These are phyloP conservation scores for Ageneiosus marmoratus DNA, from an alignment of 2,113 vertebrate species.

Conservation along the genomic window DNA sequence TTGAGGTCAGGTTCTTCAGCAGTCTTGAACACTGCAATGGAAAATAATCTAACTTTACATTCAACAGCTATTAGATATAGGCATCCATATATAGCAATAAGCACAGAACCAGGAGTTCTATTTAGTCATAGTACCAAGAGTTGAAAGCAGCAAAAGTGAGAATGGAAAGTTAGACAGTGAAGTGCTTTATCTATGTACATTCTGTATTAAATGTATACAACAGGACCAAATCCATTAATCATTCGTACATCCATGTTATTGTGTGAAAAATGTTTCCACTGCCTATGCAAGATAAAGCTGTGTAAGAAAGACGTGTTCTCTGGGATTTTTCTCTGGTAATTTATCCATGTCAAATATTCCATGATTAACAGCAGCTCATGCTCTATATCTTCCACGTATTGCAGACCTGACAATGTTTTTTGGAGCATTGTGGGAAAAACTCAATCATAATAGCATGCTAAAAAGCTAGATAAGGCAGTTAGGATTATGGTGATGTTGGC, in stretches of 20 bases:
- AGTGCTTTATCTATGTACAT: neutral
- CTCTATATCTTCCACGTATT: neutral
- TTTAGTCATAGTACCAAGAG: neutral
- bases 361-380: slow-evolving; percentile 15
- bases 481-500: slow-evolving; percentile 4
- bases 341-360: slow-evolving; percentile 1
- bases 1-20: neutral
- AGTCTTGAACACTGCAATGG: neutral
- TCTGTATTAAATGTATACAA: neutral
- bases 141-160: neutral
- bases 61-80: neutral
- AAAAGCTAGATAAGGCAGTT: slow-evolving; percentile 13
- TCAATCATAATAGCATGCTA: slow-evolving; percentile 6
- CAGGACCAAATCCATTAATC: neutral
- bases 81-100: neutral
- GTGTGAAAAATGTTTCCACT: neutral
- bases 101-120: neutral
- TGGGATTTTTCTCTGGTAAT: neutral
- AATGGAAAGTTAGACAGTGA: neutral
- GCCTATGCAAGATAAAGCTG: neutral
- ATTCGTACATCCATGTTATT: neutral
- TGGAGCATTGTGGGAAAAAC: neutral
- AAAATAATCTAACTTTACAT: neutral
- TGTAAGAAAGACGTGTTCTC: neutral
- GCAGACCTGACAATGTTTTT: neutral